Base-by-base conservation (phyloP, 2,797 vertebrate genomes). In the Psittacula derbiana region DNA sequence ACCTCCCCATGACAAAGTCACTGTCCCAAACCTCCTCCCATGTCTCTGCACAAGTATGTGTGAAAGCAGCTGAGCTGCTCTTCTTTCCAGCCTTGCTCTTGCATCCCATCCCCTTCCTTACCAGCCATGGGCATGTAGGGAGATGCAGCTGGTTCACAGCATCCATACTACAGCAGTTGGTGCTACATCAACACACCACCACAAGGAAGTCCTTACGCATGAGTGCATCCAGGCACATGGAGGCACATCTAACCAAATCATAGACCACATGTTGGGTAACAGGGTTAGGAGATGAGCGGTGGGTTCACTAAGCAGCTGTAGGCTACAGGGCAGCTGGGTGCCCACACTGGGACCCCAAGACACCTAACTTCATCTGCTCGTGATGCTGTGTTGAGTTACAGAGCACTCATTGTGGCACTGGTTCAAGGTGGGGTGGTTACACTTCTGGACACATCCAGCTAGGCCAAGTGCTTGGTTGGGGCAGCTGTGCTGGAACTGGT, bases 111-210 rank as follows among this genome's bases (percentile, higher is more conserved):
- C n/a, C 10, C 27, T 58, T 74, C 58, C 58, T 70, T 13, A 6
- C 6, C 49, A 33, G 19, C 2, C 24, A 12, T 0, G 6, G 38
- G 9, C 10, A 25, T 0, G 1, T 2, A 2, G 0, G 19, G 30
- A 88, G 31, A 20, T 27, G 28, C 61, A 31, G 64, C n/a, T 80
- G 31, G 33, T 44, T n/a, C 1, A 1, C 47, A 72, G 41, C 52
- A 66, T 12, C 38, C 49, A 40, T 64, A 49, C 44, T 40, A 8
- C 18, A 14, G 16, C 1, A 5, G 50, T 12, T 23, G 14, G 21
- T 15, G 36, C 38, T 61, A 14, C 28, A 38, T 30, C 61, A 55
- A 50, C 44, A 60, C 36, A 30, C 6, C 24, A 5, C 27, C 8
- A 10, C 43, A 57, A 64, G 15, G 18, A 38, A 55, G 11, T 7